phyloP scores from a whole-genome alignment of 2,113 vertebrate genomes.

The Alces alces region DNA sequence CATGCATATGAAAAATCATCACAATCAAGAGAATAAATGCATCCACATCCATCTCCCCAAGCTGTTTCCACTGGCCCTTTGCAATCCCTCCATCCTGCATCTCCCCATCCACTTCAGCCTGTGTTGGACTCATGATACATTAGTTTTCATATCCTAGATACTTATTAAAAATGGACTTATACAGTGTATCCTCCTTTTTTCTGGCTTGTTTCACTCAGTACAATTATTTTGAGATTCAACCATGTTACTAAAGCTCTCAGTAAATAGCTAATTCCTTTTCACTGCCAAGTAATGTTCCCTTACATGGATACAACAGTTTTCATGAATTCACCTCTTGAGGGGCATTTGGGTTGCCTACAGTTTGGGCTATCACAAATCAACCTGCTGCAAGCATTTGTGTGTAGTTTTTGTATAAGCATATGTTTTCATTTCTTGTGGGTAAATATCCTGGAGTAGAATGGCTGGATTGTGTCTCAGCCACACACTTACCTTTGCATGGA shows the following conservation, averaged over 20 bases:
- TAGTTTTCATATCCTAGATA: not conserved
- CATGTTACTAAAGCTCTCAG: accelerated
- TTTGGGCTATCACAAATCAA: accelerated
- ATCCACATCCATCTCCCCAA: accelerated
- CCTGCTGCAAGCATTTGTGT: accelerated
- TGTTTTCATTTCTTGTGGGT: accelerated
- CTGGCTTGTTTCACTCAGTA: not conserved
- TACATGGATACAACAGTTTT: accelerated
- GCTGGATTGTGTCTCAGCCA: accelerated
- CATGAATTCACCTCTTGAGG: accelerated
- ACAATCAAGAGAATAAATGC: accelerated
- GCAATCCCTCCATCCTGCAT: accelerated
- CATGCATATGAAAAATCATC: accelerated
- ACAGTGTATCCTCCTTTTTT: accelerated
- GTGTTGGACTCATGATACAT: accelerated
- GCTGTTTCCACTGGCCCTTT: accelerated
- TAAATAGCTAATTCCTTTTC: accelerated
- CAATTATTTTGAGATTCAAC: not conserved
- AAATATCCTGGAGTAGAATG: accelerated
- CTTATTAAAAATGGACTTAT: too few species aligned
- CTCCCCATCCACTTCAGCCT: accelerated
- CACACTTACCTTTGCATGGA: accelerated
- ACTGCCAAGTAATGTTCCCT: accelerated
- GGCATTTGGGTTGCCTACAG: accelerated
- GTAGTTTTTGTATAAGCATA: accelerated